Base-by-base conservation (phyloP, 2,113 vertebrate species). In the Sclerurus mexicanus region DNA sequence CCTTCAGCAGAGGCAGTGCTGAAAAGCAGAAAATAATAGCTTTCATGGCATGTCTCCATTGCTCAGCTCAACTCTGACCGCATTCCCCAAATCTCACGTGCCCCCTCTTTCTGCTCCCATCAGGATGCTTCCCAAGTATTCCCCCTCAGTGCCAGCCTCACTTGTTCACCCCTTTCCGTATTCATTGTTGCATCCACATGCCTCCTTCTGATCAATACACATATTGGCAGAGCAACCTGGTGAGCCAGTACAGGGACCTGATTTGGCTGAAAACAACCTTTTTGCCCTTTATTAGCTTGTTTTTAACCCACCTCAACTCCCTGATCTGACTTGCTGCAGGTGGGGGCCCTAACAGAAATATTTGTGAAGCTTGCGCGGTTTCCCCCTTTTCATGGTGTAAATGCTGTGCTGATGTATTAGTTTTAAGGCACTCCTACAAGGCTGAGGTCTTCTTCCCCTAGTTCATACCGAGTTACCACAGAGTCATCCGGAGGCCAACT, bases 341-440 rank as follows among this genome's bases (percentile, higher is more conserved):
- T 20, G 14, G 18, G 8, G 10, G 24, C 33, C 9, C 33, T 30
- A 37, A 8, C 13, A 87, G 42, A 89, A 66, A 25, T 14, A 14
- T 12, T 35, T 8, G 37, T 22, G 52, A 20, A 39, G 27, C 8
- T 53, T 1, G 0, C 0, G 0, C 28, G 6, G 9, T n/a, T 53
- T 77, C 31, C 19, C 46, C 37, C 40, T 84, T 49, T 33, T 16
- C 1, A 0, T 2, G 3, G 10, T 25, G 16, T 44, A 50, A 82
- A 67, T 25, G 30, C 39, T 58, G 28, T 37, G 52, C 27, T 76
- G 39, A n/a, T 49, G 2, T 10, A 2, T 40, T 13, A 47, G 10
- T 16, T 60, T 33, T 13, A 23, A 78, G 27, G 4, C 31, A 27
- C 10, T 60, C 27, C 18, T 66, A 0, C 0, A 0, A 25, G 60